Percentiles rank a stretch among this genome's conserved stretches.
These are phyloP conservation scores for Crax fasciolata DNA, from an alignment of 2,797 vertebrate genomes.

Conservation along the genomic window DNA sequence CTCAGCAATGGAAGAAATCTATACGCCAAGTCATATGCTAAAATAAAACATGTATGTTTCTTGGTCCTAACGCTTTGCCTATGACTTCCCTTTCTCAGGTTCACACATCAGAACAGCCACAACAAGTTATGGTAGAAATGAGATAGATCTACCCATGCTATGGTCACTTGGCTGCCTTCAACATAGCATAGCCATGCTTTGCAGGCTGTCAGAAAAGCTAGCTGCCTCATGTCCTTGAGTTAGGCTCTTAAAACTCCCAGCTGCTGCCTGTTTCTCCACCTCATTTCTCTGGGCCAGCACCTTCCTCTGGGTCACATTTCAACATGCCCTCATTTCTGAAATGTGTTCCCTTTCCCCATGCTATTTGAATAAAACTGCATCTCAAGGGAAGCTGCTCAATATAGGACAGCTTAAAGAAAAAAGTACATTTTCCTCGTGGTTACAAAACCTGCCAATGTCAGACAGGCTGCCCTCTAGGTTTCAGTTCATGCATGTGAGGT, in stretches of 20 bases:
- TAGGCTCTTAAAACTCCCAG: background rate
- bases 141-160: too few species aligned
- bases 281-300: background rate
- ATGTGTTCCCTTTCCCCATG: background rate
- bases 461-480: background rate
- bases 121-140: background rate
- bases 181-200: background rate
- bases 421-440: background rate
- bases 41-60: background rate
- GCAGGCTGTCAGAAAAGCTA: background rate
- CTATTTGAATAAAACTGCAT: background rate
- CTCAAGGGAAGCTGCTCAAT: background rate
- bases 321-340: background rate
- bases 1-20: background rate
- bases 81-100: background rate
- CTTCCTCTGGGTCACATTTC: background rate
- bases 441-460: background rate
- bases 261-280: background rate
- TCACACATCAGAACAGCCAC: background rate
- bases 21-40: rapidly evolving
- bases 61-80: rapidly evolving
- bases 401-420: background rate
- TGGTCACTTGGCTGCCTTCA: background rate
- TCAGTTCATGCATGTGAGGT: background rate
- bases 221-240: background rate